Base-by-base conservation (phyloP, 2,888 invertebrate species). In the Andrena fulva region DNA sequence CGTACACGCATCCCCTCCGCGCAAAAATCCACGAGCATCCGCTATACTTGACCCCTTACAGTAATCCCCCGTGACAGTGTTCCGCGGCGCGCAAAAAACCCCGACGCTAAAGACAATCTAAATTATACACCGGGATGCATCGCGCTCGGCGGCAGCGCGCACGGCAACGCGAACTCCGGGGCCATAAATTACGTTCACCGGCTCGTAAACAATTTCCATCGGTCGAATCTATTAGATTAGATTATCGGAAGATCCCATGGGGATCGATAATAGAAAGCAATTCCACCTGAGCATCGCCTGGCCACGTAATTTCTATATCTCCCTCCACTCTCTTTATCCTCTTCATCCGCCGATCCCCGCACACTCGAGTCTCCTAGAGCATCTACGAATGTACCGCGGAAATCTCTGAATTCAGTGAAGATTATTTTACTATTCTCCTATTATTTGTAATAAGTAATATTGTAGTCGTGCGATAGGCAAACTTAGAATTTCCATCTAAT, bases 31-130 rank as follows among this genome's bases (percentile, higher is more conserved):
- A 12, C 77, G 50, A 35, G 77, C 75, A 77, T 83, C 82, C 82
- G 73, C 77, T 82, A 82, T 77, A 81, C 82, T 71, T 76, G 82
- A 81, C 82, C 82, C 62, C 82, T 52, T 59, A 64, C 80, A 73
- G 74, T 70, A 80, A 82, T 82, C 75, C 35, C 54, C 35, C 80
- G 10, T 63, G 75, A 82, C 74, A 80, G 74, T 71, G 60, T 69
- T 16, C 33, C 68, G 29, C 42, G 50, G 56, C 54, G 12, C 1
- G 54, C 20, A 59, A 77, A 72, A 70, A 56, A 1, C 52, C 69
- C 56, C 56, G 20, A 59, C 56, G 42, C 42, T 56, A n/a, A 24
- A 64, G 35, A 77, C 77, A 63, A 64, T 62, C 42, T 66, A 60
- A 80, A 67, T 80, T 70, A 74, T 48, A 78, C 67, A 54, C 59